A percentile compares a stretch with the other conserved stretches of the same genome.
phyloP scores from a whole-genome alignment of 2,888 invertebrate species.

The Eupithecia insigniata region DNA sequence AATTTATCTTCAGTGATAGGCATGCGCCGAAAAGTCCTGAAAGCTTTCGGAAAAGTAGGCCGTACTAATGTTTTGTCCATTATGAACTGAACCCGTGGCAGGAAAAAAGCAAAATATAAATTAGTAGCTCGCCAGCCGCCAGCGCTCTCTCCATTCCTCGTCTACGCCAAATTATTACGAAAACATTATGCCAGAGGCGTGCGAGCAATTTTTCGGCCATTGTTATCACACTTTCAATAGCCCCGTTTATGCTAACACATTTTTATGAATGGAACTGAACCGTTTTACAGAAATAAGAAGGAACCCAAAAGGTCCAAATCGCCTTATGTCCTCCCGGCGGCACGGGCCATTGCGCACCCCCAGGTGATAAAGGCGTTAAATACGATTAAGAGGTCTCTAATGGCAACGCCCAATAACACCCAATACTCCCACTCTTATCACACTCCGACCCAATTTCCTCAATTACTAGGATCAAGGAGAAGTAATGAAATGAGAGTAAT shows the following conservation, averaged over 20 bases:
- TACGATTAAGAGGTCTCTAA: slow-evolving; percentile 78
- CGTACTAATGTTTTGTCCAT: slow-evolving; percentile 79
- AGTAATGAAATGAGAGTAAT: slow-evolving; percentile 83
- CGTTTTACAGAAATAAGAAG: slow-evolving; percentile 50
- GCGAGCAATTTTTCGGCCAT: slow-evolving; percentile 41
- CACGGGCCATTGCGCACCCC: slow-evolving; percentile 73
- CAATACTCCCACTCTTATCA: slow-evolving; percentile 72
- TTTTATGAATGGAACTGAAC: slow-evolving; percentile 46
- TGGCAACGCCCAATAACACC: slow-evolving; percentile 71
- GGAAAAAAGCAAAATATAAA: slow-evolving; percentile 70
- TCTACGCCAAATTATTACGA: slow-evolving; percentile 47
- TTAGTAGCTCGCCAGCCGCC: slow-evolving; percentile 59
- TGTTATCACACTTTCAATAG: slow-evolving; percentile 50
- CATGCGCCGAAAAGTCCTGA: slow-evolving; percentile 69
- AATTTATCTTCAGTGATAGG: slow-evolving; percentile 57
- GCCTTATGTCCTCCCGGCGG: slow-evolving; percentile 60
- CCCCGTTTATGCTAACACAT: slow-evolving; percentile 52
- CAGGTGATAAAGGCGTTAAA: slow-evolving; percentile 81
- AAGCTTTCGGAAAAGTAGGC: slow-evolving; percentile 77
- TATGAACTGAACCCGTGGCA: slow-evolving; percentile 65
- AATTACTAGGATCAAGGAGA: slow-evolving; percentile 81
- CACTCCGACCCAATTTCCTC: slow-evolving; percentile 80
- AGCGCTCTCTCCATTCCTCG: slow-evolving; percentile 51
- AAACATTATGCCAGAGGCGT: slow-evolving; percentile 42
- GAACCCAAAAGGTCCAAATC: slow-evolving; percentile 49